Percentiles rank a stretch among this genome's conserved stretches.
These are phyloP conservation scores for Lamellibrachia columna DNA, from an alignment of 2,888 invertebrate species.

Conservation along the genomic window DNA sequence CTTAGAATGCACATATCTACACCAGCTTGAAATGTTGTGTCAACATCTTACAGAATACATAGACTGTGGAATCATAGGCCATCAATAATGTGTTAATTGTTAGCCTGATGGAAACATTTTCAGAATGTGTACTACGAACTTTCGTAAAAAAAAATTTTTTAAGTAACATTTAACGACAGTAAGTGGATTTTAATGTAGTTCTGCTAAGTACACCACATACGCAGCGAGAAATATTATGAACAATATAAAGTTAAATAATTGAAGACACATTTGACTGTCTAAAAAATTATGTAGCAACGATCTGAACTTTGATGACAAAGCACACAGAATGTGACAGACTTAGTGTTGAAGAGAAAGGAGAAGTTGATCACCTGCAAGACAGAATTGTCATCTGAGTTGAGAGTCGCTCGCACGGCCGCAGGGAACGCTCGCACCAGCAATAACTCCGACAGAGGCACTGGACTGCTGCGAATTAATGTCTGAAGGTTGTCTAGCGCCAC, in stretches of 20 bases:
- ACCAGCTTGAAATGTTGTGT: not conserved
- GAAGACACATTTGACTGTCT: not conserved
- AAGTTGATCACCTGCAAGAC: conserved; percentile 70
- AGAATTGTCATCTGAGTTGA: conserved; percentile 74
- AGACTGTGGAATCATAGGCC: not conserved
- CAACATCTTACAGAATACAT: not conserved
- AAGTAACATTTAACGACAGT: too few species aligned
- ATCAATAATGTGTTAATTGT: too few species aligned
- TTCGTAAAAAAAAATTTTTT: too few species aligned
- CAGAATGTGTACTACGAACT: too few species aligned
- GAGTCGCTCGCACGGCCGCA: conserved; percentile 73
- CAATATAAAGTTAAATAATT: not conserved
- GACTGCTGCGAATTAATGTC: conserved; percentile 74
- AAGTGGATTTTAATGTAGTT: too few species aligned
- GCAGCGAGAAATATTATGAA: too few species aligned
- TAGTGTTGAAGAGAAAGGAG: not conserved
- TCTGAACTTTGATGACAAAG: not conserved
- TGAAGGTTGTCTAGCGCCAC: conserved; percentile 75
- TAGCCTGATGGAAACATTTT: too few species aligned
- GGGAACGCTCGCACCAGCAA: conserved; percentile 76
- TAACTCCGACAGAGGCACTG: conserved; percentile 71
- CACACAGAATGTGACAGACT: not conserved
- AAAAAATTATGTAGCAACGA: conserved; percentile 18
- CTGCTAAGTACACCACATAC: not conserved
- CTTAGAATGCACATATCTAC: not conserved